Evolutionary conservation across 2,888 invertebrate genomes (phyloP).

Genomic region (Synergus laeviventris): DNA sequence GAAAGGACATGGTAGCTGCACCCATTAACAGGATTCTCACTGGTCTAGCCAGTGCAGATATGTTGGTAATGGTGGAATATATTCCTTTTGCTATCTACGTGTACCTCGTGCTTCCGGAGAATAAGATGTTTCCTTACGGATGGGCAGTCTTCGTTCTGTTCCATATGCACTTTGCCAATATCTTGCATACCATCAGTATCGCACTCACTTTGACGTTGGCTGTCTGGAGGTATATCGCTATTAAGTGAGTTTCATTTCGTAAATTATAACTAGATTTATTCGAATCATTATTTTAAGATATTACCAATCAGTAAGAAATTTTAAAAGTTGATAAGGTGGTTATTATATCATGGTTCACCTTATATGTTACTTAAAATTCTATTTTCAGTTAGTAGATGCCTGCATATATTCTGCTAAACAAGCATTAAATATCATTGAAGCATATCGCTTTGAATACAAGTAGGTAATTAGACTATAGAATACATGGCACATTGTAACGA

Average conservation of each 20-base stretch:
- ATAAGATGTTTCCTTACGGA: constrained; percentile 82
- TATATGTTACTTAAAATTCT: not conserved
- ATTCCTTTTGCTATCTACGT: constrained; percentile 85
- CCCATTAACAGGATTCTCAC: constrained; percentile 93
- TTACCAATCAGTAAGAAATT: too few species aligned
- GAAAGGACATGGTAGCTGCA: constrained; percentile 87
- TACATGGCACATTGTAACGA: not conserved
- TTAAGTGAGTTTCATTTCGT: constrained; percentile 79
- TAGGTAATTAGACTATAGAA: not conserved
- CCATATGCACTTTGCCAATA: constrained; percentile 88
- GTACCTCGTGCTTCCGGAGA: constrained; percentile 81
- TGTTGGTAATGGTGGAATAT: constrained; percentile 93
- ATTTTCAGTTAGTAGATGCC: not conserved
- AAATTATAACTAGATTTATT: not conserved
- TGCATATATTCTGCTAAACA: not conserved
- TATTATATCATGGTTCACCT: not conserved
- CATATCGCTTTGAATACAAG: not conserved
- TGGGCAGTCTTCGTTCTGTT: constrained; percentile 87
- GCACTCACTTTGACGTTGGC: constrained; percentile 89
- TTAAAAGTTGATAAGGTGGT: too few species aligned
- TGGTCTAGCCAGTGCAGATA: constrained; percentile 90
- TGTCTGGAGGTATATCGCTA: constrained; percentile 91
- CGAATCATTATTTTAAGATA: too few species aligned
- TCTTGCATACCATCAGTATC: constrained; percentile 89
- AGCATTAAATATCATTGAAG: not conserved